Base-by-base conservation (phyloP, 2,113 vertebrate genomes). In the Ardeotis arabs region DNA sequence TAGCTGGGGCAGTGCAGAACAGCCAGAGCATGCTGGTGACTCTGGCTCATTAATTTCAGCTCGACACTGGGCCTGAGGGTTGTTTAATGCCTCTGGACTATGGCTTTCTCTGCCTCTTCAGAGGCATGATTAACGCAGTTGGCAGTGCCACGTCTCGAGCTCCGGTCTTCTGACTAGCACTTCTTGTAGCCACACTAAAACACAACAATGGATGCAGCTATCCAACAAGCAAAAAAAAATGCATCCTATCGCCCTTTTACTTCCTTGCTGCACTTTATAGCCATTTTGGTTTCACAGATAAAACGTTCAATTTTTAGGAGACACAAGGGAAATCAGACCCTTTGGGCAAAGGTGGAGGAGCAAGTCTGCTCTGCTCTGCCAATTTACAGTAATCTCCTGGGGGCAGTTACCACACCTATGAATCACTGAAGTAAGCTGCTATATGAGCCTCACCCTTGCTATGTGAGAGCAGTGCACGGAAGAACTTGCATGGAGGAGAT, bases 11-110 rank as follows among this genome's bases (percentile, higher is more conserved):
- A 75, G 44, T 14, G 33, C 39, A 90, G 77, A 90, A 59, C 28
- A 89, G 68, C 19, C 60, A 60, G 69, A 93, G 29, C 21, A 62
- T 15, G 14, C 33, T 68, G 29, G 64, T 79, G 66, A 85, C 37
- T 82, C n/a, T 82, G 72, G 50, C 9, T 66, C 64, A 73, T 90
- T 95, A 90, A 94, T 96, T 97, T 96, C 92, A 94, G 76, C 3
- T 69, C 75, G 64, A 68, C 56, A 45, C 6, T 77, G 60, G 22
- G 19, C 27, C 33, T 78, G 56, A 74, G 78, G 27, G 28, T 83
- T 91, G 66, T 93, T 96, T 89, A 89, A 87, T 72, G 72, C 64
- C 41, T 87, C 52, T 91, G 70, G 47, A 37, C 35, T 87, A 37
- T 37, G 73, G 14, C 33, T 79, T 76, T 72, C 60, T 92, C 70